These are phyloP conservation scores for Pangasius sanitwongsei DNA, from an alignment of 2,797 vertebrate species.

Conservation along the genomic window DNA sequence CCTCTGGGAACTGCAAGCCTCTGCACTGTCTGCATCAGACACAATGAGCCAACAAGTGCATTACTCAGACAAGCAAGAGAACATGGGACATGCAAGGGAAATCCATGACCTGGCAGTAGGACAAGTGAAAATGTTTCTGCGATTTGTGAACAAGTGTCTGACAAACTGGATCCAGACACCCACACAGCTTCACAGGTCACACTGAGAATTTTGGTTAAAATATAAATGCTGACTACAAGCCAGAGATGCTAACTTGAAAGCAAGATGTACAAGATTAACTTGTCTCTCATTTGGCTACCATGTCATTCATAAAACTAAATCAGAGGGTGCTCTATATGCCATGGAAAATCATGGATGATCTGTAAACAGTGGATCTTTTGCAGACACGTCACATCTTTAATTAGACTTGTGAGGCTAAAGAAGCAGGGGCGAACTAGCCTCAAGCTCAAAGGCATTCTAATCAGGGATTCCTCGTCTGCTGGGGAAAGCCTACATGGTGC, in stretches of 20 bases:
- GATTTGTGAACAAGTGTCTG: slow-evolving; percentile 19
- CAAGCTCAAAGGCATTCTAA: slow-evolving; percentile 39
- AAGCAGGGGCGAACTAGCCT: slow-evolving; percentile 31
- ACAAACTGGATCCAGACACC: slow-evolving; percentile 6
- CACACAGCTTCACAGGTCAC: neutral
- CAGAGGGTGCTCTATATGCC: slow-evolving; percentile 12
- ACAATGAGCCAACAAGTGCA: slow-evolving; percentile 34
- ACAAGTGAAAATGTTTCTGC: neutral
- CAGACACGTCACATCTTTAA: slow-evolving; percentile 44
- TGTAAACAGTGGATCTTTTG: slow-evolving; percentile 38
- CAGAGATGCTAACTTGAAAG: neutral
- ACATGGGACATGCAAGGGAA: slow-evolving; percentile 34
- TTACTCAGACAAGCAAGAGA: slow-evolving; percentile 24
- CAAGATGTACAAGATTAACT: neutral
- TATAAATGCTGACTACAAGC: neutral
- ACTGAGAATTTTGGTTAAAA: neutral
- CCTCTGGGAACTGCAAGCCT: slow-evolving; percentile 39
- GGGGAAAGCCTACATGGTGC: slow-evolving; percentile 41
- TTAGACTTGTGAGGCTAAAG: slow-evolving; percentile 34
- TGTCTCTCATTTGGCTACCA: neutral
- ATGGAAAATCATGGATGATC: neutral
- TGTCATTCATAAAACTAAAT: slow-evolving; percentile 3
- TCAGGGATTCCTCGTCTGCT: slow-evolving; percentile 46
- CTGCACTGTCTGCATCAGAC: slow-evolving; percentile 31
- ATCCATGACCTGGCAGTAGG: slow-evolving; percentile 38